phyloP scores from a whole-genome alignment of 2,797 vertebrate genomes.

The Takifugu rubripes region DNA sequence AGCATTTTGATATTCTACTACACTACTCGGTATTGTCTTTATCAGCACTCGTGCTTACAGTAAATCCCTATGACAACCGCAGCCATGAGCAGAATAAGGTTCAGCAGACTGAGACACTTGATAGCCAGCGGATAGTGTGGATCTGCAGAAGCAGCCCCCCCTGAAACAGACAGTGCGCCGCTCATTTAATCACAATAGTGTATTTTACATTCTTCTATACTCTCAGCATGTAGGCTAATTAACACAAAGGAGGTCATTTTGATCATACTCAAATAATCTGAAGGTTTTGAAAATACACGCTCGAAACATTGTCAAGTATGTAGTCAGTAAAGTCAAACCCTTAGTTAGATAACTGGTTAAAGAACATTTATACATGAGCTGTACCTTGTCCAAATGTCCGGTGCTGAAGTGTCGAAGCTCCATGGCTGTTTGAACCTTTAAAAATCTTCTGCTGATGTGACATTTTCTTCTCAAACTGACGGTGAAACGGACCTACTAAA shows the following conservation, averaged over 20 bases:
- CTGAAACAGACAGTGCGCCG: slow-evolving; percentile 36
- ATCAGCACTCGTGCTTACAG: slow-evolving; percentile 58
- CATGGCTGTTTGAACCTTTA: slow-evolving; percentile 22
- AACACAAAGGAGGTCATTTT: too few relatives aligned
- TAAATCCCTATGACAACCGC: slow-evolving; percentile 55
- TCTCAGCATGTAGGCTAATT: too few relatives aligned
- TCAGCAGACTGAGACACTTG: slow-evolving; percentile 52
- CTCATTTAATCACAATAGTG: slow-evolving; percentile 6
- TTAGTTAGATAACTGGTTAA: not conserved
- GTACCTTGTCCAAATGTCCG: slow-evolving; percentile 51
- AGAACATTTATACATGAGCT: not conserved
- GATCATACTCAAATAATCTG: too few relatives aligned
- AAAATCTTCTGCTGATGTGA: slow-evolving; percentile 22
- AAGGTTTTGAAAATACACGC: too few relatives aligned
- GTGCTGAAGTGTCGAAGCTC: not conserved
- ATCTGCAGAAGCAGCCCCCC: slow-evolving; percentile 15
- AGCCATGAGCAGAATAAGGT: slow-evolving; percentile 52
- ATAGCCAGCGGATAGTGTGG: slow-evolving; percentile 38
- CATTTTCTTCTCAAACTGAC: slow-evolving; percentile 24
- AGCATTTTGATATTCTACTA: too few relatives aligned
- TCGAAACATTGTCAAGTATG: too few relatives aligned
- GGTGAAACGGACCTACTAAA: slow-evolving; percentile 24
- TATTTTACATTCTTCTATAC: not conserved
- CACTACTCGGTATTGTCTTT: not conserved
- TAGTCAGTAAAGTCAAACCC: too few relatives aligned